Evolutionary conservation across 2,888 invertebrate species (phyloP), one percentile per base, ranked within the genome.

Genomic region (Pinctada fucata): DNA sequence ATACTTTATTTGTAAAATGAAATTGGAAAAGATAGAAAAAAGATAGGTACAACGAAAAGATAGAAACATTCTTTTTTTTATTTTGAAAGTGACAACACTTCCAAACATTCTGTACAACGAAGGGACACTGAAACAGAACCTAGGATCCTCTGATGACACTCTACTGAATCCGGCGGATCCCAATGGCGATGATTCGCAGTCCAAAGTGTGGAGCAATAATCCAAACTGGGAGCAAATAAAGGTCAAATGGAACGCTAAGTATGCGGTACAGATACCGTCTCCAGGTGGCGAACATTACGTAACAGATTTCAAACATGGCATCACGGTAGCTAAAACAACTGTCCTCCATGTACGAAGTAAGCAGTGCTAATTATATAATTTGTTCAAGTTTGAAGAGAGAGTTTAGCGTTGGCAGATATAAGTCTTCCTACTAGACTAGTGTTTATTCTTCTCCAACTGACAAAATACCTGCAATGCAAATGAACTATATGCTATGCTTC

Each of bases 241-340:
- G 3, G 65, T 65, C 6, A 71, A 71, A 51, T 70, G 70, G 71
- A 65, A 71, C 6, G 70, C 71, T 6, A 47, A 47, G 0, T 64
- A 64, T n/a, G 50, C 50, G 2, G 45, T 65, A 13, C 64, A 63
- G 16, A 16, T 74, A 2, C 70, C 78, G 2, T 5, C 72, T 48
- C 1, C 51, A 31, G 51, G 65, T 16, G 74, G 58, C 8, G 64
- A 63, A 3, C 78, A 78, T 66, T 78, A 65, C 72, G 74, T 78
- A 1, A 78, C 70, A 52, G 70, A 74, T 50, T 78, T 70, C 16
- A 70, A 64, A 52, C 64, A 65, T 75, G 78, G 78, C 16, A 76
- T 76, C 48, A 76, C 51, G 31, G 58, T 50, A 47, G 76, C 64
- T 4, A 31, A 31, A 1, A 1, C 31, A 31, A 31, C 31, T 31